Conservation (phyloP, 2,113 vertebrate species). For the Laterallus jamaicensis region DNA sequence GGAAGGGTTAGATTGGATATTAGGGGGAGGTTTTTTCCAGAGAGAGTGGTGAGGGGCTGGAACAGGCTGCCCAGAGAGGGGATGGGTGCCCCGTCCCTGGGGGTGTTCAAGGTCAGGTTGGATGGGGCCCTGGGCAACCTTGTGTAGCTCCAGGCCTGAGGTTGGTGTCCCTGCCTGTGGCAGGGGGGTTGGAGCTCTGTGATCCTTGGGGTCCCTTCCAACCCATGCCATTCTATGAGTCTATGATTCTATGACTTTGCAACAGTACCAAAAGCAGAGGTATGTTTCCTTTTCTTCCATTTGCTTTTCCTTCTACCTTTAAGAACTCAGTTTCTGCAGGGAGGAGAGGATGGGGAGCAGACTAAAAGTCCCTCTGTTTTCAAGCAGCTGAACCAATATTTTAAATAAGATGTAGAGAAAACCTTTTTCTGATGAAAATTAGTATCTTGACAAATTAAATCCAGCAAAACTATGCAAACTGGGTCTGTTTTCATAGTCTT, state of each 20-base stretch:
- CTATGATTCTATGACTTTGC: background rate
- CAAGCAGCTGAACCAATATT: background rate
- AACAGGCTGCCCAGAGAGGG: too few relatives aligned
- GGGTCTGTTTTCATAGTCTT: background rate
- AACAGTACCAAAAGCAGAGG: background rate
- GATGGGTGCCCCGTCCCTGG: too few relatives aligned
- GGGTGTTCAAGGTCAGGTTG: too few relatives aligned
- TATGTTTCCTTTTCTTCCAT: background rate
- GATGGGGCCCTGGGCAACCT: too few relatives aligned
- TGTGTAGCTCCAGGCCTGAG: too few relatives aligned
- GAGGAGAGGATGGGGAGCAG: rapidly evolving
- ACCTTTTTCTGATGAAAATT: background rate
- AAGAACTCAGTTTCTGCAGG: background rate
- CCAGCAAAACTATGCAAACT: background rate
- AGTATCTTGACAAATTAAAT: background rate
- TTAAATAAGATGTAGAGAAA: background rate
- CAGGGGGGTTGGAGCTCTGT: too few relatives aligned
- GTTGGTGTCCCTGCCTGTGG: too few relatives aligned
- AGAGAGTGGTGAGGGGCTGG: too few relatives aligned
- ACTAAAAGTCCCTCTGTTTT: background rate
- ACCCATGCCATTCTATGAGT: too few relatives aligned
- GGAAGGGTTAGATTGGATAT: too few relatives aligned
- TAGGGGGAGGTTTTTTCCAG: too few relatives aligned
- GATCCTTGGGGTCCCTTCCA: too few relatives aligned
- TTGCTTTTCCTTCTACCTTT: background rate